These are phyloP conservation scores for Eurois occulta DNA, from an alignment of 2,888 invertebrate genomes.

Conservation along the genomic window DNA sequence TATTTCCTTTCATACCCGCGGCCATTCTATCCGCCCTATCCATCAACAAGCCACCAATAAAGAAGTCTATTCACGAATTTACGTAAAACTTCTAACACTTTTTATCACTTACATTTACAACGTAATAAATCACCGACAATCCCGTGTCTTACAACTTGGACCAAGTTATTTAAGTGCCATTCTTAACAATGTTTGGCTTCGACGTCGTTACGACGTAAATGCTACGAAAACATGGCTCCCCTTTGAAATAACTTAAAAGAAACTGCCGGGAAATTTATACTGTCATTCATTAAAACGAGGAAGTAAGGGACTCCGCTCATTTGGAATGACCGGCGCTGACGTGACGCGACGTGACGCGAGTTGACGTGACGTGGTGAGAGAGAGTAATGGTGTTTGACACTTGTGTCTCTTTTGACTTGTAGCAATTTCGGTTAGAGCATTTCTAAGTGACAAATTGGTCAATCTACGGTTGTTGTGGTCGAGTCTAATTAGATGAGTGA, in stretches of 20 bases:
- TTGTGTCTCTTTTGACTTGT: conserved; percentile 32
- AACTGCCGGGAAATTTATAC: conserved; percentile 68
- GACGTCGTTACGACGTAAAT: conserved; percentile 76
- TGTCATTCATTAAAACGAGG: conserved; percentile 70
- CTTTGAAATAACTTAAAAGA: conserved; percentile 76
- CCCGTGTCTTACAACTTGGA: conserved; percentile 59
- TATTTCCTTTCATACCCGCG: conserved; percentile 27
- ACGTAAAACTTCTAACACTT: conserved; percentile 58
- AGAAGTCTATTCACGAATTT: conserved; percentile 58
- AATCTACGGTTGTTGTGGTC: background rate
- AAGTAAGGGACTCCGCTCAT: conserved; percentile 57
- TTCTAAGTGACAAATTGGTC: background rate
- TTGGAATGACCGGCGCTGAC: conserved; percentile 50
- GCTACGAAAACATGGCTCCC: conserved; percentile 76
- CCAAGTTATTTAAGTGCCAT: conserved; percentile 74
- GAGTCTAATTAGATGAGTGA: background rate
- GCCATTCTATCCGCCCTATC: conserved; percentile 39
- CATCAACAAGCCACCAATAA: conserved; percentile 56
- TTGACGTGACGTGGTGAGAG: conserved; percentile 11
- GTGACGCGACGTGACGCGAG: conserved; percentile 21
- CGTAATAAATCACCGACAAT: conserved; percentile 54
- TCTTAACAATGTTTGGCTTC: conserved; percentile 81
- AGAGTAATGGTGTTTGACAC: conserved; percentile 32
- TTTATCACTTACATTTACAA: conserved; percentile 61
- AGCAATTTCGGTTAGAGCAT: conserved; percentile 9